Base-by-base conservation (phyloP, 2,888 invertebrate species). In the Aspidiotus rigidus region DNA sequence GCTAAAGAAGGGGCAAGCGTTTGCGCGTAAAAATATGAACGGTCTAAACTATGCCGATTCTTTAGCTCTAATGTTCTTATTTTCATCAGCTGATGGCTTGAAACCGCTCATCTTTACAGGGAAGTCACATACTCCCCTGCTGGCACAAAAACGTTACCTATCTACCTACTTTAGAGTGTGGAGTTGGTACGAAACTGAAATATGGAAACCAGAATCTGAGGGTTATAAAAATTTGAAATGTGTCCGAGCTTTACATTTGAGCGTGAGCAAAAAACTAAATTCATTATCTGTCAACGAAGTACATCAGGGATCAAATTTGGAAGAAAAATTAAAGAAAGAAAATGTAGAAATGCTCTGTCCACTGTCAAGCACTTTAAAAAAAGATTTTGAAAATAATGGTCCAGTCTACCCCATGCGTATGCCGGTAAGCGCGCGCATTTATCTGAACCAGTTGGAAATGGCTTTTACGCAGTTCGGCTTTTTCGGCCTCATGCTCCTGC, bases 401-500 rank as follows among this genome's bases (percentile, higher is more conserved):
- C 59, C 59, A 7, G 39, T 28, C 10, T 59, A 39, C 28, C 59
- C 59, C 9, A 49, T 61, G 15, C 11, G 53, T 41, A 64, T 41
- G 7, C n/a, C 15, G 10, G 41, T 44, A 28, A 16, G 54, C 2
- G 49, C 9, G 2, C 62, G 54, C 10, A 53, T 71, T 39, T 74
- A 74, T 64, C 69, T 83, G 7, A 81, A 79, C 69, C 83, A 84
- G 73, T 77, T 77, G 44, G 81, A 82, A 72, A 83, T 84, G 83
- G 76, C 78, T 0, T 59, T 78, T 3, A 83, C 83, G 0, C 82
- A 82, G 73, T 80, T 80, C 73, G 81, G 80, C 0, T 83, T 83
- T 73, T 76, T 82, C 40, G 81, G 81, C 0, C 72, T 80, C 8
- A 72, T 79, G 1, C 73, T 82, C 8, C 74, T 81, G 69, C 79